Base-by-base conservation (phyloP, 2,888 invertebrate species). In the Acanthoscelides obtectus region DNA sequence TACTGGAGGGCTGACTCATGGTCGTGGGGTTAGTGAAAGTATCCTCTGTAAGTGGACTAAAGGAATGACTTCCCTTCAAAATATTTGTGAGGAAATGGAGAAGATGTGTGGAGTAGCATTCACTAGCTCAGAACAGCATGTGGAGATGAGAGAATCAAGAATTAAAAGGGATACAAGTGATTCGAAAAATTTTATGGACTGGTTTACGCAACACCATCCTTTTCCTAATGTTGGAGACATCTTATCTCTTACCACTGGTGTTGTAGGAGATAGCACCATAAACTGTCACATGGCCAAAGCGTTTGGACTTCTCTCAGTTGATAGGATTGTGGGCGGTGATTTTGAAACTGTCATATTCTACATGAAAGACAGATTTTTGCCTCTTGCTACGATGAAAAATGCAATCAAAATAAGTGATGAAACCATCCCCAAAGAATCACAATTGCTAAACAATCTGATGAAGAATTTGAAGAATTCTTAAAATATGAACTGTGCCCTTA, bases 1-100 rank as follows among this genome's bases (percentile, higher is more conserved):
- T 80, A 80, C 81, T 79, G 84, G 84, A 76, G 84, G 83, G 76
- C 75, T 84, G 77, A 69, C 83, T 81, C 83, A 81, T 79, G 83
- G 83, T 8, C 77, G 83, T 81, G 82, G 83, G 81, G 83, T 81
- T 22, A 64, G 76, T 76, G 81, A 83, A 12, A 82, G 81, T 75
- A 83, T 83, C n/a, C 77, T 84, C 74, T 79, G 82, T 75, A 84
- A 82, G 81, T 83, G 82, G 82, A 79, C 82, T 77, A 80, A 79
- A 75, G 70, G 79, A 64, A 80, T 79, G 80, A 77, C 81, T 76
- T 64, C 80, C 19, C 79, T 78, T 77, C 78, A 80, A 75, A 78
- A 77, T 66, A 77, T 82, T 71, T 80, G 80, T 79, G 79, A 82
- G 64, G 67, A 71, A 74, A 78, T 81, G 45, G 79, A 83, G 80